Evolutionary conservation across 1,140 invertebrate species (phyloP), one percentile per base, ranked within the genome.

Genomic region (Alviniconcha marisindica): DNA sequence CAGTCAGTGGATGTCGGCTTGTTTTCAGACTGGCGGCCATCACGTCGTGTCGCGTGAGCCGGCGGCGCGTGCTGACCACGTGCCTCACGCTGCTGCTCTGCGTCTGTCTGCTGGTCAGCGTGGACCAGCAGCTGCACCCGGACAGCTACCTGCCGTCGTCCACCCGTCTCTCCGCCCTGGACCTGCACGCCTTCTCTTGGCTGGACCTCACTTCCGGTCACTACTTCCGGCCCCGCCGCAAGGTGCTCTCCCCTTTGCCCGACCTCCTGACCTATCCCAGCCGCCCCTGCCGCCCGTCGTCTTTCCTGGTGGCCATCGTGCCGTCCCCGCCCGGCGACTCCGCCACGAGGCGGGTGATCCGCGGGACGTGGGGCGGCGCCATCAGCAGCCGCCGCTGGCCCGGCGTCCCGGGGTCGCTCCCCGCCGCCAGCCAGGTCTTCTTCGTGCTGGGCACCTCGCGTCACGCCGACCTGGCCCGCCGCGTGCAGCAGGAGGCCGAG

Each of bases 401-500:
- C 21, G 40, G 40, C 14, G 24, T 28, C 1, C 7, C 4, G 14
- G 12, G 63, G 33, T 21, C 31, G 24, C 33, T 40, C 28, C 7
- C 7, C 7, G 44, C 18, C 7, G 28, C 66, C 18, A 56, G 73
- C 15, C 31, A 54, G 12, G 24, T 82, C 24, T 51, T 74, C 40
- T 82, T 82, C 69, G 40, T 82, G 28, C 48, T 82, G 66, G 80
- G 80, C 7, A 10, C 5, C n/a, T 12, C 5, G 21, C 24, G 18
- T 3, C 7, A 81, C 21, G 12, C 38, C 28, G 4, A 5, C 10
- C 54, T 81, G 33, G 54, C 82, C 24, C 28, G 21, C 10, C 3
- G 36, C 40, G 71, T 97, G 5, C 87, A 94, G 28, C 87, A 93
- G 33, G 97, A 98, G 91, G 95, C 95, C 87, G 87, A 86, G 0